These are phyloP conservation scores for Erebia epiphron DNA, from an alignment of 2,888 invertebrate genomes.

Conservation along the genomic window DNA sequence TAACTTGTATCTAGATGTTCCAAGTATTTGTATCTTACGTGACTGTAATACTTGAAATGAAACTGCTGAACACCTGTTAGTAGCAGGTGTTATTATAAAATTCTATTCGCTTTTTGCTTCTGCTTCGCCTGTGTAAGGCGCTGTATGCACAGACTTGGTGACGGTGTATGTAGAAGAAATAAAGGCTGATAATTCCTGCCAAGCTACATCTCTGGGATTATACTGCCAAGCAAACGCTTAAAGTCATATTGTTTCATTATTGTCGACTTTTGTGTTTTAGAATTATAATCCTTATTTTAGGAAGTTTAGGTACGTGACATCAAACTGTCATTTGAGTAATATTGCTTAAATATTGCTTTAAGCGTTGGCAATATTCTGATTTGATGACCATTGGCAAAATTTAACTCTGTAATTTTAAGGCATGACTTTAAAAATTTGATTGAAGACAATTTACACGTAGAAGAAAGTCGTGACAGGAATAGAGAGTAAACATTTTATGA, in stretches of 20 bases:
- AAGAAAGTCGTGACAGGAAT: not conserved
- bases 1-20: constrained; percentile 15
- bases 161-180: too few relatives aligned
- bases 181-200: not conserved
- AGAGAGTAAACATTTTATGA: not conserved
- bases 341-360: too few relatives aligned
- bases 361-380: not conserved
- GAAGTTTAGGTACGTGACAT: too few relatives aligned
- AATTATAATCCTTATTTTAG: too few relatives aligned
- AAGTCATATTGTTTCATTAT: too few relatives aligned
- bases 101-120: not conserved
- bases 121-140: not conserved
- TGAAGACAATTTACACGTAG: not conserved
- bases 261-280: too few relatives aligned
- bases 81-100: constrained; percentile 5
- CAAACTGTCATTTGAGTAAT: too few relatives aligned
- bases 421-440: not conserved
- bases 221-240: too few relatives aligned
- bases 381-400: too few relatives aligned
- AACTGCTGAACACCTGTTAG: constrained; percentile 15
- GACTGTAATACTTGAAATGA: constrained; percentile 21
- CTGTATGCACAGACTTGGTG: not conserved
- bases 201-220: not conserved
- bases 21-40: constrained; percentile 17
- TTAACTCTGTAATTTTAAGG: not conserved